These are phyloP conservation scores for Geophilus truncorum DNA, from an alignment of 2,888 invertebrate genomes.

Conservation along the genomic window DNA sequence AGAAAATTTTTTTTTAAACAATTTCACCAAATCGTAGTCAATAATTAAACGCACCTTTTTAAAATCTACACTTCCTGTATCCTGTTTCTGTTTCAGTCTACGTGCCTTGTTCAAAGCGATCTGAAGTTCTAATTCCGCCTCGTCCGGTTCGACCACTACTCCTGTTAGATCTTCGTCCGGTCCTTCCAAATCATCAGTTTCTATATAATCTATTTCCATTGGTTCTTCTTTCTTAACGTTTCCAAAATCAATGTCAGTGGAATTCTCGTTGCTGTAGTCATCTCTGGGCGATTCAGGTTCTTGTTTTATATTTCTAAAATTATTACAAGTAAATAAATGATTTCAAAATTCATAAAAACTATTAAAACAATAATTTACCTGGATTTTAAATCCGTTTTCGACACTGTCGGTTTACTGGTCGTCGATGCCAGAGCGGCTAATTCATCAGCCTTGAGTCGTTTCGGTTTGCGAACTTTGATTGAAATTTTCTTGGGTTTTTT, in stretches of 20 bases:
- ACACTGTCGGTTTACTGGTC: background rate
- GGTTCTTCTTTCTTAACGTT: background rate
- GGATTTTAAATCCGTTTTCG: conserved; percentile 32
- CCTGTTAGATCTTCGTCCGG: conserved; percentile 51
- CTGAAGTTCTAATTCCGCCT: conserved; percentile 63
- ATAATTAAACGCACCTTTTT: background rate
- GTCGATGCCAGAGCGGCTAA: conserved; percentile 48
- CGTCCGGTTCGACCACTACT: conserved; percentile 63
- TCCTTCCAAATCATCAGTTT: conserved; percentile 37
- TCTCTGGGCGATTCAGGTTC: conserved; percentile 18
- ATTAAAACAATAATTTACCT: conserved; percentile 8
- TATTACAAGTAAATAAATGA: background rate
- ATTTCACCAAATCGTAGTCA: background rate
- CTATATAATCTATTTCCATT: background rate
- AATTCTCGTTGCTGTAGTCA: background rate
- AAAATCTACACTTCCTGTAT: background rate
- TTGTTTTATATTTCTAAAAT: background rate
- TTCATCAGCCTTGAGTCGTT: conserved; percentile 67
- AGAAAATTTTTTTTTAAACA: too few relatives aligned
- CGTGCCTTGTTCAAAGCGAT: conserved; percentile 67
- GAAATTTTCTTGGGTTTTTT: conserved; percentile 67
- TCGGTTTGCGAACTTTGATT: conserved; percentile 54
- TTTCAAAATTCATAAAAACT: background rate
- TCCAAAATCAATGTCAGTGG: background rate
- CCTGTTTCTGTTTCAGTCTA: conserved; percentile 59